Evolutionary conservation across 1,140 invertebrate genomes (phyloP).

Genomic region (Conus betulinus): DNA sequence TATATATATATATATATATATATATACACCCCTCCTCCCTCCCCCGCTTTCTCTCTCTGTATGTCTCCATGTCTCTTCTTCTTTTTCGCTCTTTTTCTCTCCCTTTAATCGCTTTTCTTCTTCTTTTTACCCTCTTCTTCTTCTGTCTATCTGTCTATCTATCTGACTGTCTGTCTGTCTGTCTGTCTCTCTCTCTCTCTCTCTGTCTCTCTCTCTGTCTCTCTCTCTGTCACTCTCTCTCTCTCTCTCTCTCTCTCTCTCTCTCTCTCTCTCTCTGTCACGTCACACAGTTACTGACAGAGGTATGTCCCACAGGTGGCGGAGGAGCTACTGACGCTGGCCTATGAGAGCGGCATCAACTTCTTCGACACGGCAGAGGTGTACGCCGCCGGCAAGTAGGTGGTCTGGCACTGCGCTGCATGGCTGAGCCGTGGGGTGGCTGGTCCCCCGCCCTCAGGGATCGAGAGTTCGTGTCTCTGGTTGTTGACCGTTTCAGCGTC

Average conservation of each 20-base stretch:
- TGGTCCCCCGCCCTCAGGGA: neutral
- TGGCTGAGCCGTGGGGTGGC: neutral
- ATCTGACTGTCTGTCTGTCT: neutral
- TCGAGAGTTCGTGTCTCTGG: neutral
- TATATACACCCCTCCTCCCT: no score
- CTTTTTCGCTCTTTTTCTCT: no score
- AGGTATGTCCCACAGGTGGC: conserved; percentile 77
- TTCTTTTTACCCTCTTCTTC: neutral
- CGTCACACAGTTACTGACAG: neutral
- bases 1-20: no score
- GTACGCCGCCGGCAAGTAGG: conserved; percentile 86
- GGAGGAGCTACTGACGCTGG: conserved; percentile 93
- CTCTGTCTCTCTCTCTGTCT: neutral
- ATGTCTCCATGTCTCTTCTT: no score
- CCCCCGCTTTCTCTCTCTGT: no score
- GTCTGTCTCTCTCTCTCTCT: neutral
- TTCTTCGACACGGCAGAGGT: conserved; percentile 97
- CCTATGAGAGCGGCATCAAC: conserved; percentile 96
- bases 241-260: conserved; percentile 2
- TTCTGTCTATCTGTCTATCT: neutral
- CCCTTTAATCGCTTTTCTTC: no score
- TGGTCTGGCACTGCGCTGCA: conserved; percentile 22
- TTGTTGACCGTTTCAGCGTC: neutral
- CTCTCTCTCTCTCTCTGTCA: conserved; percentile 1
- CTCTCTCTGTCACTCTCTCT: neutral